Percentiles rank a stretch among this genome's conserved stretches.
Conservation (phyloP, 2,113 vertebrate genomes). For the Paracanthobrama guichenoti region DNA sequence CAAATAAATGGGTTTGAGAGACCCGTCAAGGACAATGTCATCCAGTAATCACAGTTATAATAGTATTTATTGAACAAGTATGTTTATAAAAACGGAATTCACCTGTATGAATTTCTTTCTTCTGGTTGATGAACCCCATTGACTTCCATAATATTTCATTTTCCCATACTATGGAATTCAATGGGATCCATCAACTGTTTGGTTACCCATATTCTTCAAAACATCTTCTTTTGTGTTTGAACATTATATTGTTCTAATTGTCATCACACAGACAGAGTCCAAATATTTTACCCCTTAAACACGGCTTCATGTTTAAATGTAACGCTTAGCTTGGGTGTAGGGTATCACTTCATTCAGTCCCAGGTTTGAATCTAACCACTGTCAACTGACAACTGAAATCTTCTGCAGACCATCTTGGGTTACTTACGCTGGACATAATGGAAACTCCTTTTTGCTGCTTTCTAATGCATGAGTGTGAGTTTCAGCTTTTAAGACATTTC, state of each 20-base stretch:
- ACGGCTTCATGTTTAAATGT: neutral
- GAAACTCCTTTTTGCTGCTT: conserved; percentile 26
- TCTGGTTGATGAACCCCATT: too few relatives aligned
- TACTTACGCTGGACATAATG: conserved; percentile 46
- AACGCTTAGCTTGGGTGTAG: neutral
- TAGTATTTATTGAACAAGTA: neutral
- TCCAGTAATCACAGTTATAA: neutral
- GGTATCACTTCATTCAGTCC: neutral
- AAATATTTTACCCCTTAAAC: neutral
- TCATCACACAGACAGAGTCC: neutral
- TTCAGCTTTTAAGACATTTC: conserved; percentile 41
- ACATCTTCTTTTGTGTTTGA: too few relatives aligned
- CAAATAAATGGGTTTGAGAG: neutral
- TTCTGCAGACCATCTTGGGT: conserved; percentile 5
- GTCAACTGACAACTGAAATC: neutral
- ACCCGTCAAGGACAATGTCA: neutral
- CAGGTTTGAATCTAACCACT: neutral
- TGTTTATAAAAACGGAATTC: neutral
- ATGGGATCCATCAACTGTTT: too few relatives aligned
- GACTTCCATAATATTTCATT: too few relatives aligned
- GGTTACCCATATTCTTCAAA: too few relatives aligned
- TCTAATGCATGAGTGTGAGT: conserved; percentile 42
- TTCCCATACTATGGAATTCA: too few relatives aligned
- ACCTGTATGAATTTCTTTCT: too few relatives aligned
- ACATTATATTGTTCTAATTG: too few relatives aligned